Percentiles rank a stretch among this genome's conserved stretches.
Conservation (phyloP, 2,888 invertebrate species). For the Macaria liturata region DNA sequence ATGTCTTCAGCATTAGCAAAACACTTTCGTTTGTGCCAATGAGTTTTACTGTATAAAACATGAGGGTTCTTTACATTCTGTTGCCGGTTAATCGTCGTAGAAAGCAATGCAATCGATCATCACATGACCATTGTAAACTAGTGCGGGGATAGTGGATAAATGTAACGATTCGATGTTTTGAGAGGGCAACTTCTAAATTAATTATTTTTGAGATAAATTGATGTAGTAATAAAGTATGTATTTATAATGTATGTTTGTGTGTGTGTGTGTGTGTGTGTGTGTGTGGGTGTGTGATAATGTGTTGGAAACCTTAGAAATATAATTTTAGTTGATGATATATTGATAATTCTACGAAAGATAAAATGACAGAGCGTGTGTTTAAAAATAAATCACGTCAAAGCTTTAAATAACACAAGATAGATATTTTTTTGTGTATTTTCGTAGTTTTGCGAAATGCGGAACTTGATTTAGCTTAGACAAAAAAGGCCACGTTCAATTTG, state of each 20-base stretch:
- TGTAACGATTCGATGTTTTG: constrained; percentile 2
- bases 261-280: too few relatives aligned
- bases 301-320: too few relatives aligned
- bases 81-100: constrained; percentile 42
- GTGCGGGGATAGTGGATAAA: constrained; percentile 28
- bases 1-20: constrained; percentile 18
- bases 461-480: constrained; percentile 45
- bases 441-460: constrained; percentile 48
- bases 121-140: constrained; percentile 40
- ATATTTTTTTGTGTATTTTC: constrained; percentile 33
- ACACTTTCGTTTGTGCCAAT: constrained; percentile 23
- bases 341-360: too few relatives aligned
- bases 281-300: too few relatives aligned
- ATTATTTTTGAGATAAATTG: too few relatives aligned
- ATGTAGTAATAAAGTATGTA: too few relatives aligned
- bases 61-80: constrained; percentile 29
- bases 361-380: not conserved
- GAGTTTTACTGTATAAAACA: constrained; percentile 27
- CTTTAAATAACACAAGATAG: constrained; percentile 7
- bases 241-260: too few relatives aligned
- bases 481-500: constrained; percentile 60
- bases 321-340: not conserved
- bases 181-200: too few relatives aligned
- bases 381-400: constrained; percentile 15
- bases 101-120: constrained; percentile 52